phyloP scores from a whole-genome alignment of 30 jellyfish, hydroid and myxozoan genomes.

The Pseudorhiza aurosa region DNA sequence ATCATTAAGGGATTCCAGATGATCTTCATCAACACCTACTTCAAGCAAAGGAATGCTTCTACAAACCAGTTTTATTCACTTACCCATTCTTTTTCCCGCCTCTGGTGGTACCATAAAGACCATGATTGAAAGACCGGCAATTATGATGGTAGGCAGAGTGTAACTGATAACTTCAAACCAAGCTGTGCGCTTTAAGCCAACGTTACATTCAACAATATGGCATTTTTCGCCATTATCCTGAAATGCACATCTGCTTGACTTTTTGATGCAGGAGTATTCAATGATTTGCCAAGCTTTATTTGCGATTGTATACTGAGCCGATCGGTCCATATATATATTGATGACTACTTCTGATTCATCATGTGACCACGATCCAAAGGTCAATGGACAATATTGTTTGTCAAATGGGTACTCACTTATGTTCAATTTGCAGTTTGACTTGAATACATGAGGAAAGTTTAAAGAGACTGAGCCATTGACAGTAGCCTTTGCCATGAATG shows the following conservation, averaged over 20 bases:
- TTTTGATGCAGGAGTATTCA: neutral
- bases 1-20: too few species aligned
- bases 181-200: conserved; percentile 56
- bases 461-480: conserved; percentile 49
- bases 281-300: conserved; percentile 66
- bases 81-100: conserved; percentile 91
- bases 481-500: conserved; percentile 51
- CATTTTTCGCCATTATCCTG: conserved; percentile 14
- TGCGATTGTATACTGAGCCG: neutral
- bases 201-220: conserved; percentile 19
- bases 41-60: neutral
- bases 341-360: conserved; percentile 46
- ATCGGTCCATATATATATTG: neutral
- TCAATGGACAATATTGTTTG: conserved; percentile 47
- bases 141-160: conserved; percentile 72
- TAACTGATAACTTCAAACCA: conserved; percentile 75
- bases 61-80: neutral
- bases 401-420: conserved; percentile 83
- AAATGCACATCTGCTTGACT: conserved; percentile 12
- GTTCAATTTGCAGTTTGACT: conserved; percentile 66
- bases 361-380: conserved; percentile 74
- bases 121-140: conserved; percentile 71
- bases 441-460: conserved; percentile 56
- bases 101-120: conserved; percentile 90
- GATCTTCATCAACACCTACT: too few species aligned